Conservation (phyloP, 1,140 invertebrate genomes). For the Arion vulgaris region DNA sequence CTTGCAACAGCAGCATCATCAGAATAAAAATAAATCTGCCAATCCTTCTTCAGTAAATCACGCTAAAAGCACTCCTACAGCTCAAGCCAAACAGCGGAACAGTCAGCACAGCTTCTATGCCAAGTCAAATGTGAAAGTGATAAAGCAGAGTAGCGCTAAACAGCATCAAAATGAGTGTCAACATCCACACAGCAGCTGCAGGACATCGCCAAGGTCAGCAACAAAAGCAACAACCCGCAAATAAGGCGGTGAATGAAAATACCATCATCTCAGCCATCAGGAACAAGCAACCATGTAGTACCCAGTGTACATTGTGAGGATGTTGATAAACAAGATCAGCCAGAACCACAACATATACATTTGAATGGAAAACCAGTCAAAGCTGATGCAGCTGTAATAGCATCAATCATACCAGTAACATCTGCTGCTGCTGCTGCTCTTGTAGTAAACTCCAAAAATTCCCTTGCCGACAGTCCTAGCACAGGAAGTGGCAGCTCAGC, state of each 20-base stretch:
- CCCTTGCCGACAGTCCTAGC: background rate
- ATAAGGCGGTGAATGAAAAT: background rate
- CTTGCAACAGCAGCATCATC: constrained; percentile 4
- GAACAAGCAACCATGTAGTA: background rate
- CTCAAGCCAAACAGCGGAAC: background rate
- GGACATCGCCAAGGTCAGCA: background rate
- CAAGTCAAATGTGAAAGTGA: background rate
- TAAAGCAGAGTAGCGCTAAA: background rate
- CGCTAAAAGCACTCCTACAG: background rate
- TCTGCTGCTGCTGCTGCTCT: background rate
- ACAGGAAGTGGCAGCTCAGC: constrained; percentile 11
- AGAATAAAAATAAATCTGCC: background rate
- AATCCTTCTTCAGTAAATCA: background rate
- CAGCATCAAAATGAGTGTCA: background rate
- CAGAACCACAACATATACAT: background rate
- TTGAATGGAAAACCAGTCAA: background rate
- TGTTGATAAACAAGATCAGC: background rate
- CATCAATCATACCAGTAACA: background rate
- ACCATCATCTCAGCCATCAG: background rate
- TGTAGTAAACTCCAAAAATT: background rate
- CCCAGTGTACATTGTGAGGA: background rate
- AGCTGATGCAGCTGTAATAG: background rate
- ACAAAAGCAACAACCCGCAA: background rate
- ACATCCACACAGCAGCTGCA: background rate
- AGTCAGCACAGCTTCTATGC: background rate